Conservation (phyloP, 2,113 vertebrate genomes). For the Ciconia stormi region DNA sequence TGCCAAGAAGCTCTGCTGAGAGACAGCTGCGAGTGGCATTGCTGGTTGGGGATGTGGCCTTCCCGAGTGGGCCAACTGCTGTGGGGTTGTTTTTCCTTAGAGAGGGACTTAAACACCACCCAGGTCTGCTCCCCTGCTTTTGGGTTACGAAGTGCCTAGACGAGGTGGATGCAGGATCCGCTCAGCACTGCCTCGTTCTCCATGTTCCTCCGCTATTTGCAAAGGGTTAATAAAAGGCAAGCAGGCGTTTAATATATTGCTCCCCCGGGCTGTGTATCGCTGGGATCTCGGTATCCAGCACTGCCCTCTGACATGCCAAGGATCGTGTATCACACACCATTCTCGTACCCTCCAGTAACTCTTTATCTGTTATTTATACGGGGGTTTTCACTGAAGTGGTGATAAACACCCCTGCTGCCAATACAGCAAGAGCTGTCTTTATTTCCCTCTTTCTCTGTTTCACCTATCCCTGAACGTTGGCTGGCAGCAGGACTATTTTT, state of each 20-base stretch:
- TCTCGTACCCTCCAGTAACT: not conserved
- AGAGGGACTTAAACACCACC: not conserved
- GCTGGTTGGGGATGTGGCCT: not conserved
- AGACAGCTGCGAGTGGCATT: conserved; percentile 77
- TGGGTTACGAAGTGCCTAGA: not conserved
- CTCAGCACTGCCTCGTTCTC: accelerated
- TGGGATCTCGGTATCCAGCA: not conserved
- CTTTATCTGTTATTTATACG: not conserved
- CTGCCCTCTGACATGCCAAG: not conserved
- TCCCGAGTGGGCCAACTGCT: not conserved
- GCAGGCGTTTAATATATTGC: accelerated
- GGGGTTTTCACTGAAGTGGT: not conserved
- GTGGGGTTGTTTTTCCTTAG: not conserved
- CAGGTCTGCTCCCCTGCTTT: accelerated
- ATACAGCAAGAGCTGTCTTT: accelerated
- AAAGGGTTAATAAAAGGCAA: not conserved
- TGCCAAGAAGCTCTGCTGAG: conserved; percentile 59
- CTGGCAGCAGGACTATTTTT: not conserved
- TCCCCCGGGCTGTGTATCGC: not conserved
- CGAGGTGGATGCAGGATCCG: accelerated
- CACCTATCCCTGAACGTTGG: accelerated
- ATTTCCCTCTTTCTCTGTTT: not conserved
- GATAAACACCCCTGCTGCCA: not conserved
- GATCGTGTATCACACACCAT: accelerated
- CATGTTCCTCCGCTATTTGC: not conserved